phyloP scores from a whole-genome alignment of 1,140 invertebrate species.

The Stegodyphus dumicola region DNA sequence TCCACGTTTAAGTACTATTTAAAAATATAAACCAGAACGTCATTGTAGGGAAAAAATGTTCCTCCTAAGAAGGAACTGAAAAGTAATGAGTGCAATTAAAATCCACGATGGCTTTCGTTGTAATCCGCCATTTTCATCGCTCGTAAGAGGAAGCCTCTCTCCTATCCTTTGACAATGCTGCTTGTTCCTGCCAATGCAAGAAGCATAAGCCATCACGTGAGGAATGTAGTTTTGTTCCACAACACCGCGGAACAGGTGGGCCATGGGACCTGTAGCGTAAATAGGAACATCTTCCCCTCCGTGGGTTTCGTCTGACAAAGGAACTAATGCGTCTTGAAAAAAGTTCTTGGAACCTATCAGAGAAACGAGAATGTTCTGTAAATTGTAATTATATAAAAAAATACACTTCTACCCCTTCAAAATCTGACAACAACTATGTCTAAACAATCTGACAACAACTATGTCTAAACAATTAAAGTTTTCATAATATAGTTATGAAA shows the following conservation, averaged over 20 bases:
- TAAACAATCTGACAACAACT: too few relatives aligned
- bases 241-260: constrained; percentile 87
- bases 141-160: constrained; percentile 12
- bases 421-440: too few relatives aligned
- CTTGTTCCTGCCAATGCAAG: constrained; percentile 68
- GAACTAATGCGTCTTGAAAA: constrained; percentile 46
- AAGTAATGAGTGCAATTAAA: not conserved
- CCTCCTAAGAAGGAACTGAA: not conserved
- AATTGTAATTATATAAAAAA: too few relatives aligned
- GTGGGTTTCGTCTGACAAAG: constrained; percentile 70
- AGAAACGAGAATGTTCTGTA: not conserved
- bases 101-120: not conserved
- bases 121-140: not conserved
- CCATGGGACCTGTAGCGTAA: constrained; percentile 78
- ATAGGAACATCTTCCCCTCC: constrained; percentile 82
- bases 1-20: too few relatives aligned
- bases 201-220: constrained; percentile 78
- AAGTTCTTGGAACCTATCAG: constrained; percentile 47
- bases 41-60: not conserved
- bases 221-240: constrained; percentile 93
- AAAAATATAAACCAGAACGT: too few relatives aligned
- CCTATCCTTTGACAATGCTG: constrained; percentile 54
- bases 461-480: too few relatives aligned
- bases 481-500: too few relatives aligned
- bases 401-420: too few relatives aligned